A percentile compares a stretch with the other conserved stretches of the same genome.
These are phyloP conservation scores for Cercopithecus mona DNA, from an alignment of 2,113 vertebrate genomes.

Conservation along the genomic window DNA sequence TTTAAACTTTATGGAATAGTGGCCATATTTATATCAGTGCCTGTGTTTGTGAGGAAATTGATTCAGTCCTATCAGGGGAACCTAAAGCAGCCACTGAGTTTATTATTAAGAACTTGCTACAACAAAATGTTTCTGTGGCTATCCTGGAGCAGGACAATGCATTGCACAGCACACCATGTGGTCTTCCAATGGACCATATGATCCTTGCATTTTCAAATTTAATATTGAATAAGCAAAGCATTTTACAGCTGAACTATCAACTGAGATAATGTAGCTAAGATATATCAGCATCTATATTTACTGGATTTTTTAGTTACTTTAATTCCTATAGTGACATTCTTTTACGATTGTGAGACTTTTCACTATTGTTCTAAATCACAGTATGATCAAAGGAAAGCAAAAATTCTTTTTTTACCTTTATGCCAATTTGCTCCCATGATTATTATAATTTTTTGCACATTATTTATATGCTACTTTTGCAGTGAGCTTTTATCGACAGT, in stretches of 20 bases:
- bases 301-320: not conserved
- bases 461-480: not conserved
- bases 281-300: not conserved
- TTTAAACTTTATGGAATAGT: not conserved
- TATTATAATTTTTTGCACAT: not conserved
- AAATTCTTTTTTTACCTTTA: not conserved
- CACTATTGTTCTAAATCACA: not conserved
- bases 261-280: not conserved
- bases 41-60: not conserved
- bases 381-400: not conserved
- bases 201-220: not conserved
- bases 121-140: not conserved
- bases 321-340: not conserved
- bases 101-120: not conserved
- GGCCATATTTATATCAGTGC: not conserved
- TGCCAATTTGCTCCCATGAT: not conserved
- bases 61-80: not conserved
- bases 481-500: not conserved
- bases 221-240: not conserved
- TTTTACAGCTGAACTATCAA: not conserved
- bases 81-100: not conserved
- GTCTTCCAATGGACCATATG: not conserved
- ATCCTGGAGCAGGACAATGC: not conserved
- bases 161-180: not conserved
- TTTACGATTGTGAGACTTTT: not conserved